Evolutionary conservation across 2,797 vertebrate species (phyloP).

Genomic region (Alectoris magna): DNA sequence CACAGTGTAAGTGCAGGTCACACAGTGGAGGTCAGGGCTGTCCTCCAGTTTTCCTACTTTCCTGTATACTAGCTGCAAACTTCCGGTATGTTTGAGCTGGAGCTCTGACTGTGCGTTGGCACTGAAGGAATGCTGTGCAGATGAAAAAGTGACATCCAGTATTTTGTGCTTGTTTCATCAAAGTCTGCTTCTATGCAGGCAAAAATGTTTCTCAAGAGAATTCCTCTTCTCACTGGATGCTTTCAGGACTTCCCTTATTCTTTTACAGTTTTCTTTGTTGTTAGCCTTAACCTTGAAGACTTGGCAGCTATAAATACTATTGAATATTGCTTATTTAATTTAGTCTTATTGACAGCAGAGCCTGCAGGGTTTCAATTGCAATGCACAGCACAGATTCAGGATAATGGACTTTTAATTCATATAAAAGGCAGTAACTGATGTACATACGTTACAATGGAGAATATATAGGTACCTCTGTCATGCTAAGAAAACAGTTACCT

Average conservation of each 20-base stretch:
- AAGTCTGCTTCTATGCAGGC: not conserved
- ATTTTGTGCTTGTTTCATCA: constrained; percentile 7
- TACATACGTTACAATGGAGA: not conserved
- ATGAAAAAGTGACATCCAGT: not conserved
- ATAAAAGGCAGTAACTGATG: not conserved
- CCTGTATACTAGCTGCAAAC: not conserved
- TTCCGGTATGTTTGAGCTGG: fast-evolving
- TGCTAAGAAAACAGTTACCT: constrained; percentile 21
- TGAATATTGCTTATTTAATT: constrained; percentile 16
- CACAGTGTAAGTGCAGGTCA: not conserved
- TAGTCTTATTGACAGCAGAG: not conserved
- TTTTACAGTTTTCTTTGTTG: not conserved
- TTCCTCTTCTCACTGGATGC: not conserved
- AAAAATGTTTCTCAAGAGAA: not conserved
- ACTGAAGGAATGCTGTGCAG: not conserved
- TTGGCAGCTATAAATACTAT: not conserved
- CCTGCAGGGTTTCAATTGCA: not conserved
- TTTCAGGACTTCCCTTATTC: constrained; percentile 5
- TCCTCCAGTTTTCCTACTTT: not conserved
- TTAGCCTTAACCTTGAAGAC: not conserved
- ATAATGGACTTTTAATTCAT: constrained; percentile 52
- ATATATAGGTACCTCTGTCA: not conserved
- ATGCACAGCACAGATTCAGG: constrained; percentile 3
- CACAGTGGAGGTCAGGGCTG: not conserved
- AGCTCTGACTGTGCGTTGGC: not conserved